Conservation (phyloP, 2,113 vertebrate genomes). For the Triplophysa dalaica region DNA sequence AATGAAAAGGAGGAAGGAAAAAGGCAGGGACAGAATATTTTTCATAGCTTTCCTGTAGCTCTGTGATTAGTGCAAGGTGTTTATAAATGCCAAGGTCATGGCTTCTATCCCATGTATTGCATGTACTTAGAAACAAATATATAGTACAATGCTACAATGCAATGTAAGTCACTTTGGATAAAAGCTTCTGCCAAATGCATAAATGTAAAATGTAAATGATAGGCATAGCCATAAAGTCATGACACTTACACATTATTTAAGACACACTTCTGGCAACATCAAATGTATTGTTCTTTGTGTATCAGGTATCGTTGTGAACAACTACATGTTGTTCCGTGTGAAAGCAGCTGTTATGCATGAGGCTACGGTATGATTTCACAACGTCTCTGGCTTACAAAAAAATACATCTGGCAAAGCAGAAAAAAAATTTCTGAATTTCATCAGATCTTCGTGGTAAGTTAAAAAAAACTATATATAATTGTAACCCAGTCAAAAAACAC, state of each 20-base stretch:
- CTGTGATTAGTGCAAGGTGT: no score
- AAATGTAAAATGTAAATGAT: neutral
- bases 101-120: no score
- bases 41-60: neutral
- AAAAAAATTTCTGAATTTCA: neutral
- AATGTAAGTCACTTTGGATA: no score
- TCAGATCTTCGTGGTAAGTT: neutral
- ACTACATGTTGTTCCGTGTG: constrained; percentile 21
- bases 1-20: neutral
- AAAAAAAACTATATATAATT: constrained; percentile 19
- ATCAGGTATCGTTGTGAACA: neutral
- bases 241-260: neutral
- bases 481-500: constrained; percentile 10
- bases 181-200: no score
- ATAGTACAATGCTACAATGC: no score
- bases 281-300: neutral
- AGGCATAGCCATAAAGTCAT: constrained; percentile 4
- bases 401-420: constrained; percentile 26
- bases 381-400: neutral
- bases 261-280: constrained; percentile 12
- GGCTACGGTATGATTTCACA: neutral
- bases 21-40: constrained; percentile 12
- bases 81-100: no score
- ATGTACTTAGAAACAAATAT: no score
- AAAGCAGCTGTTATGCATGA: constrained; percentile 4